Conservation (phyloP, 2,888 invertebrate genomes). For the Smittia sp. region DNA sequence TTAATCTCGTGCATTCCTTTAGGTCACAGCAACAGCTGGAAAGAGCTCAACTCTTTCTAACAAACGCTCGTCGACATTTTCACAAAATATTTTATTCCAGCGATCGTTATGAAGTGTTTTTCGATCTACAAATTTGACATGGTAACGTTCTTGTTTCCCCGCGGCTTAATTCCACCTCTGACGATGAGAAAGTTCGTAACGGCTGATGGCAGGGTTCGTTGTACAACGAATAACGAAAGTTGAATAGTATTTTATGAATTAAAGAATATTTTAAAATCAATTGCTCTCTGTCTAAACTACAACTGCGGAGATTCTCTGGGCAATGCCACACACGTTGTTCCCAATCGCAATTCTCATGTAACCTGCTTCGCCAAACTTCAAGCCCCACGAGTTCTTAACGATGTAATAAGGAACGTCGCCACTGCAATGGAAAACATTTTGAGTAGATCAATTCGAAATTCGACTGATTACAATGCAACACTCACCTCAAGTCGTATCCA, state of each 20-base stretch:
- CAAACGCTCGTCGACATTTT: too few relatives aligned
- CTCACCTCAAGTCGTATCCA: slow-evolving; percentile 68
- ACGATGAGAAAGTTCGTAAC: too few relatives aligned
- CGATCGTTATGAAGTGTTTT: too few relatives aligned
- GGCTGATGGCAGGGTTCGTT: too few relatives aligned
- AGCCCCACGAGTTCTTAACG: slow-evolving; percentile 82
- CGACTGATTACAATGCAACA: background rate
- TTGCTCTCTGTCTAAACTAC: too few relatives aligned
- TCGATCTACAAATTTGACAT: too few relatives aligned
- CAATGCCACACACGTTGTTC: slow-evolving; percentile 76
- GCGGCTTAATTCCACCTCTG: too few relatives aligned
- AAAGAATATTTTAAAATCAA: too few relatives aligned
- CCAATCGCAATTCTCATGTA: slow-evolving; percentile 75
- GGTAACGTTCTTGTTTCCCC: too few relatives aligned
- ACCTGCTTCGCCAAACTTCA: slow-evolving; percentile 70
- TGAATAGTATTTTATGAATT: too few relatives aligned
- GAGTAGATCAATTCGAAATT: background rate
- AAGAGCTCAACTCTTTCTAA: background rate
- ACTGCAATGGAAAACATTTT: background rate
- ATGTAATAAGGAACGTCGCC: slow-evolving; percentile 75
- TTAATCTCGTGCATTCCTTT: too few relatives aligned
- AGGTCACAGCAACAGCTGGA: too few relatives aligned
- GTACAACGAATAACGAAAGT: background rate
- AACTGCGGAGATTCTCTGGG: slow-evolving; percentile 68
- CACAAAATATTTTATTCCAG: slow-evolving; percentile 6